phyloP scores from a whole-genome alignment of 2,888 invertebrate species.

The Lamellibrachia columna region DNA sequence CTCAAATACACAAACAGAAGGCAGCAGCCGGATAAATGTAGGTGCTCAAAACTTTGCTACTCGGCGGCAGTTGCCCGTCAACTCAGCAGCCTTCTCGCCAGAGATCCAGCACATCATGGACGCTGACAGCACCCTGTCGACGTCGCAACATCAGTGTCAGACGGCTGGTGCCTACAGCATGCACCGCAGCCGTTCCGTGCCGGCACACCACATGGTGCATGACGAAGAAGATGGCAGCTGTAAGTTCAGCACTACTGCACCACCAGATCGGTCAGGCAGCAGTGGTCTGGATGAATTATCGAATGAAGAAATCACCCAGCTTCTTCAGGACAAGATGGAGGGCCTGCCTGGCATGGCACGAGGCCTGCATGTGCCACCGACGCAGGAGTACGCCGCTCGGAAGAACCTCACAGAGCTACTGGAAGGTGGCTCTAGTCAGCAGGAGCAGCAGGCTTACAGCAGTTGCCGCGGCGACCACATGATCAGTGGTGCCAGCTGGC shows the following conservation, averaged over 20 bases:
- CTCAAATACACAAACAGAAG: not conserved
- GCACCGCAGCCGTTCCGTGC: not conserved
- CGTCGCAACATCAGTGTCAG: not conserved
- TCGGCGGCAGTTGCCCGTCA: not conserved
- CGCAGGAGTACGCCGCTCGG: not conserved
- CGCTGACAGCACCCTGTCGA: not conserved
- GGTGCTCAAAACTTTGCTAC: not conserved
- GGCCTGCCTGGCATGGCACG: not conserved
- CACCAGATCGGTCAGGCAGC: not conserved
- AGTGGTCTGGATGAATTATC: not conserved
- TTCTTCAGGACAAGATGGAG: not conserved
- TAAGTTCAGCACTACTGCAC: not conserved
- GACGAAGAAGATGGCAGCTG: not conserved
- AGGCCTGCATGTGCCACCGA: not conserved
- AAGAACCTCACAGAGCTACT: not conserved
- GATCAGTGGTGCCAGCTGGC: constrained; percentile 33
- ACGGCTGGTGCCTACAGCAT: not conserved
- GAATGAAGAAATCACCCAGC: not conserved
- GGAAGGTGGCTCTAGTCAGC: not conserved
- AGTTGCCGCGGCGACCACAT: constrained; percentile 32
- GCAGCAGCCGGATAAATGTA: not conserved
- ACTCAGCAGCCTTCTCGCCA: not conserved
- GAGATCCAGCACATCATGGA: constrained; percentile 11
- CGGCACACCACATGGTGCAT: not conserved
- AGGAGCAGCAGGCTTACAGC: not conserved